Evolutionary conservation across 1,140 invertebrate genomes (phyloP).

Genomic region (Hycleus cichorii): DNA sequence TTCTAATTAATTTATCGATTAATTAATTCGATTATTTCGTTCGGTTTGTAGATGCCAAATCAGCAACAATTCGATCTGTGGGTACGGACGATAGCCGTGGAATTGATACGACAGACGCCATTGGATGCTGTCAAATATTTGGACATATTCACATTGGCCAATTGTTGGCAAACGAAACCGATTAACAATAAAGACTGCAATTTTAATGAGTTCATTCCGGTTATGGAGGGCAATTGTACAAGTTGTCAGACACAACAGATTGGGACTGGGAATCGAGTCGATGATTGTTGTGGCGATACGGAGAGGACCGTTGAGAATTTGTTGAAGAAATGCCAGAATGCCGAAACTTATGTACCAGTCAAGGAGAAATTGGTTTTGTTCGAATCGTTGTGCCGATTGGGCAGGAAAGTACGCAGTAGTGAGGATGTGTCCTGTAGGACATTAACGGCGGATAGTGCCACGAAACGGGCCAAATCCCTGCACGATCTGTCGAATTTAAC

Average conservation of each 20-base stretch:
- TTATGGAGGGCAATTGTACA: neutral
- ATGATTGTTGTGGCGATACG: neutral
- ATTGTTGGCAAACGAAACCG: constrained; percentile 24
- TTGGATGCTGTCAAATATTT: constrained; percentile 49
- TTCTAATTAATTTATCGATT: neutral
- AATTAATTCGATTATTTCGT: neutral
- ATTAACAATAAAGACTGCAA: constrained; percentile 27
- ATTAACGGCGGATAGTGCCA: constrained; percentile 35
- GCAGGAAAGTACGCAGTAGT: constrained; percentile 46
- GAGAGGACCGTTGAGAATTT: constrained; percentile 46
- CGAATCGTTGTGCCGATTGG: constrained; percentile 49
- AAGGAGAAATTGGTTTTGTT: constrained; percentile 54
- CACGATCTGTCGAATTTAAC: constrained; percentile 48
- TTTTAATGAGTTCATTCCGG: constrained; percentile 9
- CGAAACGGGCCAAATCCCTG: constrained; percentile 50
- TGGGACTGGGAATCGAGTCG: neutral
- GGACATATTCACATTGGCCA: constrained; percentile 43
- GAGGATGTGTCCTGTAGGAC: constrained; percentile 43
- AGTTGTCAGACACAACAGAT: neutral
- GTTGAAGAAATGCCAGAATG: constrained; percentile 50
- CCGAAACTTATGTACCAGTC: constrained; percentile 53
- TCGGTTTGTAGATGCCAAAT: constrained; percentile 45
- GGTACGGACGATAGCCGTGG: constrained; percentile 54
- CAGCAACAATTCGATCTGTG: constrained; percentile 53
- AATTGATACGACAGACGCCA: constrained; percentile 55